Percentiles rank a stretch among this genome's conserved stretches.
phyloP scores from a whole-genome alignment of 1,140 invertebrate genomes.

The Papilio polytes region DNA sequence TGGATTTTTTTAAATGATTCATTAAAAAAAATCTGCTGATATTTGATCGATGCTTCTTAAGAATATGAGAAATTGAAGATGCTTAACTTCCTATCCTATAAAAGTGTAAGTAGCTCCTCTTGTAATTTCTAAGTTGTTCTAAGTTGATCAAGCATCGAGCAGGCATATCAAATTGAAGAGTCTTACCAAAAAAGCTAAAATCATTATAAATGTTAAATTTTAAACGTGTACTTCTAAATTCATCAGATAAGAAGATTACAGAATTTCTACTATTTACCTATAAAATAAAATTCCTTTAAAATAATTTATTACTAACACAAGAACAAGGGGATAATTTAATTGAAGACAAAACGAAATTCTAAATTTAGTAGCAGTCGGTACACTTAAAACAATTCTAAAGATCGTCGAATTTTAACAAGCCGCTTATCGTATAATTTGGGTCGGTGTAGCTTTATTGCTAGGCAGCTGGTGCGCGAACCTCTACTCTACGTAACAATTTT shows the following conservation, averaged over 20 bases:
- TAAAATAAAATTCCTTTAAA: background rate
- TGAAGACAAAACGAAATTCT: conserved; percentile 22
- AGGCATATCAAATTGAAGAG: background rate
- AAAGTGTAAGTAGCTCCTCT: too few relatives aligned
- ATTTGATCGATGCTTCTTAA: too few relatives aligned
- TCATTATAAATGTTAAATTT: background rate
- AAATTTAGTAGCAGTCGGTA: conserved; percentile 29
- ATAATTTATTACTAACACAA: conserved; percentile 10
- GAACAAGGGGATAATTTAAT: conserved; percentile 22
- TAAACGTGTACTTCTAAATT: background rate
- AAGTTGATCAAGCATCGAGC: too few relatives aligned
- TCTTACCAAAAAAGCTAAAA: background rate
- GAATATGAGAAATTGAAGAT: too few relatives aligned
- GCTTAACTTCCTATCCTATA: too few relatives aligned
- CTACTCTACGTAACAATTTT: conserved; percentile 66
- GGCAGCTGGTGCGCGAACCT: conserved; percentile 62
- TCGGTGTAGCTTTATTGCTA: conserved; percentile 54
- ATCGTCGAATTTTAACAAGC: conserved; percentile 61
- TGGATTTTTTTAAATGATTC: background rate
- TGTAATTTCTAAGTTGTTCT: too few relatives aligned
- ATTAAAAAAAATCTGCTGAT: too few relatives aligned
- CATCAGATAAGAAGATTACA: background rate
- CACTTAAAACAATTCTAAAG: conserved; percentile 34
- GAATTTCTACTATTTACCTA: background rate
- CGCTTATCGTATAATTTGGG: conserved; percentile 68